Evolutionary conservation across 2,113 vertebrate genomes (phyloP).

Genomic region (Merops nubicus): DNA sequence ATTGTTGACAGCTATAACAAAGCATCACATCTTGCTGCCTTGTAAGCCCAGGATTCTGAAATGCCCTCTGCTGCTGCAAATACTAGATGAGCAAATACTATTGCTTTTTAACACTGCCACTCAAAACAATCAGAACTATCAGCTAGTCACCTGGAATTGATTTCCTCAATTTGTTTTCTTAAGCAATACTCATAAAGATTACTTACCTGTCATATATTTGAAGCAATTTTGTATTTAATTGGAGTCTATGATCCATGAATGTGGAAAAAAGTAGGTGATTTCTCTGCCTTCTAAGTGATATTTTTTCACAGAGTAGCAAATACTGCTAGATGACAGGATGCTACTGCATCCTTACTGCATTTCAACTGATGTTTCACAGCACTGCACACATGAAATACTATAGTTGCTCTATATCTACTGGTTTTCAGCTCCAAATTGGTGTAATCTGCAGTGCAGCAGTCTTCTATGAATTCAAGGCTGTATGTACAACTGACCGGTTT

Average conservation of each 20-base stretch:
- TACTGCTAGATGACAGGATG: not conserved
- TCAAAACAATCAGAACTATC: not conserved
- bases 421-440: constrained; percentile 31
- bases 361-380: not conserved
- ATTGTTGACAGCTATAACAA: constrained; percentile 63
- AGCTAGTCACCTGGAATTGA: not conserved
- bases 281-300: not conserved
- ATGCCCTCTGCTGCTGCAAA: not conserved
- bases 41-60: constrained; percentile 22
- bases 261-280: not conserved
- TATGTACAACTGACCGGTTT: not conserved
- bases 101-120: not conserved
- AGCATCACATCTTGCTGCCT: constrained; percentile 27
- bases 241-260: not conserved
- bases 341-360: not conserved
- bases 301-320: not conserved
- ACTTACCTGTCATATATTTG: not conserved
- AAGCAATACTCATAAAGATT: not conserved
- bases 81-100: not conserved
- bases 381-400: not conserved
- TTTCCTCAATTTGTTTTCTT: constrained; percentile 3
- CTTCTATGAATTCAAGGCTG: not conserved
- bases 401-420: not conserved
- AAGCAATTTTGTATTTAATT: not conserved
- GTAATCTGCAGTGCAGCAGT: constrained; percentile 17